These are phyloP conservation scores for Apodemus agrarius DNA, from an alignment of 2,797 vertebrate species.

Conservation along the genomic window DNA sequence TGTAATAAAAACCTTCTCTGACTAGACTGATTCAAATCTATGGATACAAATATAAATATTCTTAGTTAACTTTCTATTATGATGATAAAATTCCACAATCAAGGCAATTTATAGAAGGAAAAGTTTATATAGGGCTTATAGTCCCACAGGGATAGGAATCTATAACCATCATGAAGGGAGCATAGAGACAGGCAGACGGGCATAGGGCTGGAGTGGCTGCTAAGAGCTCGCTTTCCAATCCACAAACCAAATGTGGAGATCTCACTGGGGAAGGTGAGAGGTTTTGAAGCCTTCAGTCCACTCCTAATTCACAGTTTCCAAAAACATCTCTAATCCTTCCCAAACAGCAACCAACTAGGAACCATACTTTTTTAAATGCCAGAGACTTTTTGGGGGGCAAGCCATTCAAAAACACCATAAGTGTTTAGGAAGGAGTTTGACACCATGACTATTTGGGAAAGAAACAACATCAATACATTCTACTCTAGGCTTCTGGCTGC, in stretches of 20 bases:
- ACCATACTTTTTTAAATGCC: background rate
- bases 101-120: background rate
- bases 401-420: background rate
- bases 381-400: background rate
- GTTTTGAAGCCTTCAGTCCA: background rate
- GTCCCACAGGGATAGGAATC: background rate
- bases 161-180: background rate
- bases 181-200: background rate
- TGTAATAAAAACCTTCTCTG: background rate
- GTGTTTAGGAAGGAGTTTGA: background rate
- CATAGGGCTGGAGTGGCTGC: background rate
- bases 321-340: background rate
- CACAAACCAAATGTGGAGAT: background rate
- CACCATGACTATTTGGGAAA: background rate
- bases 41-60: background rate
- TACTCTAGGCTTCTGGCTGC: background rate
- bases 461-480: background rate
- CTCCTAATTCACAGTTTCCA: background rate
- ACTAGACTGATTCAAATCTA: background rate
- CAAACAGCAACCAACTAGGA: background rate
- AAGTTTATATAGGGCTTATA: background rate
- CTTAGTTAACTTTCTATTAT: background rate
- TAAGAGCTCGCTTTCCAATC: background rate
- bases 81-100: background rate
- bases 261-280: background rate